Evolutionary conservation across 2,797 vertebrate species (phyloP), one percentile per base, ranked within the genome.

Genomic region (Squalus acanthias): DNA sequence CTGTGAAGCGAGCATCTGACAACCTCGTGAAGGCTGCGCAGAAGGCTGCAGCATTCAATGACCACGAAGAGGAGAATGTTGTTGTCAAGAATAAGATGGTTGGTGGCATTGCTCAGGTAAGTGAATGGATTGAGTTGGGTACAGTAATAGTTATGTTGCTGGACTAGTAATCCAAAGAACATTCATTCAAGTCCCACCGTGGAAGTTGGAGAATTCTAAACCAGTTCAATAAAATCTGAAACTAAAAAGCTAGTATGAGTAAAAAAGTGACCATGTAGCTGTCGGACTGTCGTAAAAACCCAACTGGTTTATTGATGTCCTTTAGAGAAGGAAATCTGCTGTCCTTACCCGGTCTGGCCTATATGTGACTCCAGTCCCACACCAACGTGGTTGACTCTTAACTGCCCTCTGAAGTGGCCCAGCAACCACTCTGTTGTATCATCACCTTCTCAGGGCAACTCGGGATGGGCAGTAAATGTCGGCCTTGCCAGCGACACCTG

Each of bases 1-100:
- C 99, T 0, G 99, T 99, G 74, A 99, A 99, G 97, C 98, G 99
- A 97, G 99, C 99, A 0, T 99, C 99, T 0, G 99, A 99, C 97
- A 99, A 99, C 97, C 98, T 99, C 96, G 99, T 99, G 97, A 99
- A 99, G 97, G 99, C 99, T 0, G 99, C 99, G 0, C 99, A 99
- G 98, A 99, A 99, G 96, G 99, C 99, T 0, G 99, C 99, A 1
- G 99, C 99, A 9, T 99, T 99, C 70, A 98, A 98, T 96, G 99
- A 99, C 87, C 98, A 99, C 0, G 99, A 98, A 97, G 98, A 99
- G 26, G 98, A 99, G 53, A 98, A 98, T 0, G 99, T 99, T 97
- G 99, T 99, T 97, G 99, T 99, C 96, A 99, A 99, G 98, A 99
- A 98, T 97, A 99, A 98, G 98, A 99, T 99, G 99, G 99, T 99